Base-by-base conservation (phyloP, 2,797 vertebrate genomes). In the Columba guinea region DNA sequence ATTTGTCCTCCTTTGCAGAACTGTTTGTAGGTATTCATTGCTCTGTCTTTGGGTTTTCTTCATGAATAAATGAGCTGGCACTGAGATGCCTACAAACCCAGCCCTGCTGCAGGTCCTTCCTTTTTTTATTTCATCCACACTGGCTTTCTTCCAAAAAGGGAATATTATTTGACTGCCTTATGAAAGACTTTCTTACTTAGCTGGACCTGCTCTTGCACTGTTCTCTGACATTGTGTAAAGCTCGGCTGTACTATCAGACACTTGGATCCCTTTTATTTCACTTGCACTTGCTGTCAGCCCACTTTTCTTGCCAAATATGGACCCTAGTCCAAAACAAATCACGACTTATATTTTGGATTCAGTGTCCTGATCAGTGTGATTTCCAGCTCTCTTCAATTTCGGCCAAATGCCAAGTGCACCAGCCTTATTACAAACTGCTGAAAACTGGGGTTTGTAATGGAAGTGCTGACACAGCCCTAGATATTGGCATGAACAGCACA, bases 401-500 rank as follows among this genome's bases (percentile, higher is more conserved):
- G 11, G 75, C 53, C 27, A 87, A 89, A 84, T 75, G 85, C 80
- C 94, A 95, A 93, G 63, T 44, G 24, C 80, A 92, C 69, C 91
- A 93, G 78, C 52, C 73, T 52, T 84, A 69, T 53, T 82, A 74
- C 37, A 86, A 95, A 93, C 56, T 94, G 49, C 73, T 60, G 46
- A 96, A 97, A 92, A 93, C 2, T 55, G 49, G 19, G 32, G 32
- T 71, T 95, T 93, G 71, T 92, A 95, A 96, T 77, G n/a, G 75
- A 95, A 96, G 75, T 84, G 95, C 85, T 95, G 95, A 97, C 90
- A 89, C 68, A 79, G 49, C 26, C 83, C 76, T 90, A 93, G 90
- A 89, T 90, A 93, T 52, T 95, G 85, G 56, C 93, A 93, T 35
- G 51, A 79, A 70, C 35, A 85, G 23, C 27, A 34, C 44, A 94